A percentile compares a stretch with the other conserved stretches of the same genome.
These are phyloP conservation scores for Periphyllus acericola DNA, from an alignment of 2,888 invertebrate species.

Conservation along the genomic window DNA sequence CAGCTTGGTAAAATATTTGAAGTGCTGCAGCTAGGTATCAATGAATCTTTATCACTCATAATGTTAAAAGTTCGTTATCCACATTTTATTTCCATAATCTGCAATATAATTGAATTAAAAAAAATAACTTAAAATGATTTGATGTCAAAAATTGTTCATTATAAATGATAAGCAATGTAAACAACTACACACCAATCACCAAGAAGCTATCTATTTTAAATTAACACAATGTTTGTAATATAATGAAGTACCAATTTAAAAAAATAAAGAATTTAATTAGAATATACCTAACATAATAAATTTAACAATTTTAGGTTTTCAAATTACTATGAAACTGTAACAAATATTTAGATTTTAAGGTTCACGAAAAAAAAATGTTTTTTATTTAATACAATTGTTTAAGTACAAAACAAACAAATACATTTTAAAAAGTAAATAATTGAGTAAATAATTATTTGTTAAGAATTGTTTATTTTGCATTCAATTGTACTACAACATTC, in stretches of 20 bases:
- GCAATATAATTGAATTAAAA: neutral
- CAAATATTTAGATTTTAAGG: too few relatives aligned
- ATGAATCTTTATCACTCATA: constrained; percentile 42
- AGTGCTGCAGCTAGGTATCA: constrained; percentile 32
- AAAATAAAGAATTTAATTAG: too few relatives aligned
- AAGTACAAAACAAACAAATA: too few relatives aligned
- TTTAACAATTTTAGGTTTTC: too few relatives aligned
- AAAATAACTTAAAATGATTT: neutral
- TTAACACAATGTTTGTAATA: neutral
- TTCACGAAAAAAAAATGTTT: neutral
- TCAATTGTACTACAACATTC: neutral
- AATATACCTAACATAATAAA: too few relatives aligned
- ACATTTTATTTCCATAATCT: constrained; percentile 44
- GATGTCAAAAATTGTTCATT: too few relatives aligned
- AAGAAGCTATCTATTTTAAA: too few relatives aligned
- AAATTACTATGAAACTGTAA: too few relatives aligned
- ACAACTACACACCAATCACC: too few relatives aligned
- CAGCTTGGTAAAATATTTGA: constrained; percentile 40
- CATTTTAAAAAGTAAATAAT: too few relatives aligned
- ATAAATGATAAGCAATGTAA: too few relatives aligned
- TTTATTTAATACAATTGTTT: neutral
- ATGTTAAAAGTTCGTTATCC: constrained; percentile 21
- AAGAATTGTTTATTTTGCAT: too few relatives aligned
- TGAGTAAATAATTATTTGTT: neutral
- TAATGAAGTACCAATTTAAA: neutral